A percentile compares a stretch with the other conserved stretches of the same genome.
phyloP scores from a whole-genome alignment of 30 jellyfish, hydroid and myxozoan genomes.

The Pseudorhiza aurosa region DNA sequence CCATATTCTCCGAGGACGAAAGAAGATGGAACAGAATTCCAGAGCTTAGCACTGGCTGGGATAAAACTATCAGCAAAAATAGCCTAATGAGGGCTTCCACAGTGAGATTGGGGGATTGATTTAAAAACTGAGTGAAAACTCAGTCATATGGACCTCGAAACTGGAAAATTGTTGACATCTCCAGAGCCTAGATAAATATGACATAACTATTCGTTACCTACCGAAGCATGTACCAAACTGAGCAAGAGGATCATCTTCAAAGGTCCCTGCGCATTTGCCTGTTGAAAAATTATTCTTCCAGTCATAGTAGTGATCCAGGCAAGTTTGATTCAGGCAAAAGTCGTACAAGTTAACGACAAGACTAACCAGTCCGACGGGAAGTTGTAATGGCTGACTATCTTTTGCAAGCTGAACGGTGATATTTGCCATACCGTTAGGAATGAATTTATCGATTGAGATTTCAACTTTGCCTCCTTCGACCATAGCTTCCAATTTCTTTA shows the following conservation, averaged over 20 bases:
- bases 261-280: not conserved
- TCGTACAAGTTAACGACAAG: conserved; percentile 9
- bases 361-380: not conserved
- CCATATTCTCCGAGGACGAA: too few relatives aligned
- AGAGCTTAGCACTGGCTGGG: too few relatives aligned
- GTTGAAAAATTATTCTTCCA: conserved; percentile 7
- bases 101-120: too few relatives aligned
- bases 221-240: conserved; percentile 44
- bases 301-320: not conserved
- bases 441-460: not conserved
- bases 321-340: conserved; percentile 10
- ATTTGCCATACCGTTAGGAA: not conserved
- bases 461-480: not conserved
- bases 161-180: too few relatives aligned
- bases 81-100: too few relatives aligned
- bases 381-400: not conserved
- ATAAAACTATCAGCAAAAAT: too few relatives aligned
- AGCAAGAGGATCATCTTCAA: not conserved
- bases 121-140: too few relatives aligned
- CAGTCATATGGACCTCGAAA: too few relatives aligned
- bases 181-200: too few relatives aligned
- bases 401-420: not conserved
- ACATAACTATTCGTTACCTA: too few relatives aligned
- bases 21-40: too few relatives aligned
- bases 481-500: not conserved